Evolutionary conservation across 2,797 vertebrate species (phyloP).

Genomic region (Rhabdomys pumilio): DNA sequence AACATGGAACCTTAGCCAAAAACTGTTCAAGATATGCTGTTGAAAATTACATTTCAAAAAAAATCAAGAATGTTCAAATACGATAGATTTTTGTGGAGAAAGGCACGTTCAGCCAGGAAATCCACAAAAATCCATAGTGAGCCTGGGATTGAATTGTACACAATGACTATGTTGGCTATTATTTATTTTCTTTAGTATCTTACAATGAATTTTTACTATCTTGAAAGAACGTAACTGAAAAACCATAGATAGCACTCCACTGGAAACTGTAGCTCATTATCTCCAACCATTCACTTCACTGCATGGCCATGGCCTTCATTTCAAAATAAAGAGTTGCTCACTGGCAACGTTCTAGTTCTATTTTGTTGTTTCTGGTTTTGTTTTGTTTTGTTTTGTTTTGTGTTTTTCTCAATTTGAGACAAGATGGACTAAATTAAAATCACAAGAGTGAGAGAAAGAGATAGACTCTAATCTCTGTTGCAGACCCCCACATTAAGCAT

Average conservation of each 20-base stretch:
- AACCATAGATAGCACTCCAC: not conserved
- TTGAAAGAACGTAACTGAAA: conserved; percentile 38
- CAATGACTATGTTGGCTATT: not conserved
- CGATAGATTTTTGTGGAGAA: not conserved
- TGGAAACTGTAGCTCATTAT: not conserved
- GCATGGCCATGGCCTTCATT: not conserved
- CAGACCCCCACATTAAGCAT: not conserved
- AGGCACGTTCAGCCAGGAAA: not conserved
- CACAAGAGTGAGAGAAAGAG: not conserved
- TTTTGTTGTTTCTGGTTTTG: not conserved
- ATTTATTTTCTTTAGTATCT: conserved; percentile 8
- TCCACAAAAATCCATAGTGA: not conserved
- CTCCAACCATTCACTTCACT: not conserved
- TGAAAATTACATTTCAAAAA: conserved; percentile 41
- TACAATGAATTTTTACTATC: not conserved
- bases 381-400: not conserved
- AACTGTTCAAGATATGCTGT: not conserved
- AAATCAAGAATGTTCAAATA: not conserved
- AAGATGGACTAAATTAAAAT: not conserved
- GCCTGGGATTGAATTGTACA: not conserved
- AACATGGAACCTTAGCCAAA: not conserved
- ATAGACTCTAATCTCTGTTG: not conserved
- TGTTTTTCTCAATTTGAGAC: not conserved
- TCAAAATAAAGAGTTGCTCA: not conserved
- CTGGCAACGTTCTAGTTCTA: not conserved